A percentile compares a stretch with the other conserved stretches of the same genome.
Conservation (phyloP, 1,140 invertebrate genomes). For the Phenacoccus solenopsis region DNA sequence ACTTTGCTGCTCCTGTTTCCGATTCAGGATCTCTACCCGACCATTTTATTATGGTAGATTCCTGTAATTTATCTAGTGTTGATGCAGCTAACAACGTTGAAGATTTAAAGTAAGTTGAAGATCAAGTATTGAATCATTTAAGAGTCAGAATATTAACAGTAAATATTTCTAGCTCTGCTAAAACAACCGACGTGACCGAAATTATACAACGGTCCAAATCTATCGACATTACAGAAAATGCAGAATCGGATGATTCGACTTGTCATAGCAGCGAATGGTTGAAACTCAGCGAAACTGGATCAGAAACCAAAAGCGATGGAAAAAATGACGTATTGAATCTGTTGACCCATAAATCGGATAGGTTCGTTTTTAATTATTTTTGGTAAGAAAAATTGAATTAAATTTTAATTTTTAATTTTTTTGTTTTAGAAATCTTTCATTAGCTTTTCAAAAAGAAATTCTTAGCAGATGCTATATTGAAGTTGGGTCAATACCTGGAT, state of each 20-base stretch:
- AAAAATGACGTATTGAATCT: neutral
- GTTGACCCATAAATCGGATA: neutral
- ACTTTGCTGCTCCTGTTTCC: neutral
- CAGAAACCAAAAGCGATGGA: neutral
- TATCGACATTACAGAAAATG: neutral
- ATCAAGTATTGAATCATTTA: neutral
- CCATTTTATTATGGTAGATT: slow-evolving; percentile 12
- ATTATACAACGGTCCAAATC: neutral
- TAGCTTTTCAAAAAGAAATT: slow-evolving; percentile 42
- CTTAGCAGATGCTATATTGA: slow-evolving; percentile 35
- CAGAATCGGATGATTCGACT: neutral
- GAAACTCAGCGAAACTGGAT: neutral
- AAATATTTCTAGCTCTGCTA: neutral
- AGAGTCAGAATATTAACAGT: neutral
- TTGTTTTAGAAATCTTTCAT: slow-evolving; percentile 35
- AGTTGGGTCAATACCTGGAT: slow-evolving; percentile 27
- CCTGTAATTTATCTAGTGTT: neutral
- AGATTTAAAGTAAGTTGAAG: neutral
- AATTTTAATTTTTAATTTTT: no score
- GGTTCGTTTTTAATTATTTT: neutral
- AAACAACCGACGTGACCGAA: neutral
- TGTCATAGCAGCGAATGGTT: neutral
- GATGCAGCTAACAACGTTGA: neutral
- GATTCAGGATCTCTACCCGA: neutral
- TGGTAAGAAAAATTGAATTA: no score